Evolutionary conservation across 2,113 vertebrate genomes (phyloP), one percentile per base, ranked within the genome.

Genomic region (Odobenus rosmarus): DNA sequence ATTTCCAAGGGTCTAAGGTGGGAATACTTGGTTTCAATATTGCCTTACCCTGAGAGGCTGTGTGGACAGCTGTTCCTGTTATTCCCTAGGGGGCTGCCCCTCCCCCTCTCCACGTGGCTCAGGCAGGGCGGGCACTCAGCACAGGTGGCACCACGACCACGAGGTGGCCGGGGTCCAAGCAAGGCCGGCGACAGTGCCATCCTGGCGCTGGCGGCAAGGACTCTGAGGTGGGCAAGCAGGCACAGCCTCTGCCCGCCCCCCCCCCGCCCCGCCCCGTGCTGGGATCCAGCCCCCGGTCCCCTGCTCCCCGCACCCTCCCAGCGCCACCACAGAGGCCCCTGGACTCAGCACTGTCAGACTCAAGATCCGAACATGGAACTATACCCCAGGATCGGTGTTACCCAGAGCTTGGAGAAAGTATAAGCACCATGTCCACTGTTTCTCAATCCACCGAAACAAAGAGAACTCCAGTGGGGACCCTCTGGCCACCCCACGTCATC

Each of bases 151-250:
- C n/a, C 21, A 8, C 55, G 1, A 15, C 9, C 26, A 24, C 23
- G 3, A 26, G 33, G 24, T 13, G 76, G 15, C 74, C 8, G 1
- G 51, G n/a, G 53, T 57, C 15, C 14, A 18, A 49, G 49, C 57
- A 11, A 85, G 31, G 26, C 39, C 16, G 18, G 0, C 0, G 42
- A 14, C n/a, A 5, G 10, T 21, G 13, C 39, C 2, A 0, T 1
- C 0, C 0, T 2, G 53, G 12, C 24, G 59, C 59, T 31, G 76
- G 49, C 49, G 26, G 9, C 0, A 46, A 88, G 77, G 39, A 61
- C 16, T 80, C 61, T 14, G 49, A 51, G 28, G 31, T 69, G 31
- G 88, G 7, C 57, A 16, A 26, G 24, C 7, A 4, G 72, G 57
- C 11, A 26, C 18, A 61, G n/a, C 93, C 0, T 0, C 59, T 94